Evolutionary conservation across 2,888 invertebrate genomes (phyloP).

Genomic region (Parnassius orleans): DNA sequence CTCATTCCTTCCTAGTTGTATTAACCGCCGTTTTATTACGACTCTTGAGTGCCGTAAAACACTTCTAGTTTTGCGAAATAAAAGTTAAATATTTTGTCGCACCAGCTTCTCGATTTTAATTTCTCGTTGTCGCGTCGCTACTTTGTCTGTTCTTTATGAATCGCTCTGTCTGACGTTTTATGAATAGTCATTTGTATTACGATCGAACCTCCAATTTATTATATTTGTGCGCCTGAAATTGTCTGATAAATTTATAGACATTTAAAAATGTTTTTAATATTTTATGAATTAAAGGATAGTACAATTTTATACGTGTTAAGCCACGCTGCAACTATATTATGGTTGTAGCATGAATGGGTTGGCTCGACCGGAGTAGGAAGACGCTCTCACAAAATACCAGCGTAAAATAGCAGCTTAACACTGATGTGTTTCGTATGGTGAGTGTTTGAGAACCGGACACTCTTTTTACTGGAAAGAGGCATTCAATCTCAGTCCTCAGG

Average conservation of each 20-base stretch:
- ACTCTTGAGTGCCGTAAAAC: conserved; percentile 26
- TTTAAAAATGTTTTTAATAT: conserved; percentile 31
- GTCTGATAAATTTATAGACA: conserved; percentile 44
- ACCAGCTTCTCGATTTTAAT: conserved; percentile 51
- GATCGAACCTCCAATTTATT: conserved; percentile 49
- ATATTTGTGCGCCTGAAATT: conserved; percentile 45
- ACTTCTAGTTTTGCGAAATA: conserved; percentile 60
- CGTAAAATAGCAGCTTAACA: too few species aligned
- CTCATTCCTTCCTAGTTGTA: conserved; percentile 3
- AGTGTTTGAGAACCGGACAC: too few species aligned
- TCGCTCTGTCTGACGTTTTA: conserved; percentile 51
- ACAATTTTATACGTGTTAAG: too few species aligned
- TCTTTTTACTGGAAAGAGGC: too few species aligned
- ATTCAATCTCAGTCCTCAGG: too few species aligned
- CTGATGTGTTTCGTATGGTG: too few species aligned
- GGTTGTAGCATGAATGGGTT: too few species aligned
- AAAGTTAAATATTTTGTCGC: conserved; percentile 55
- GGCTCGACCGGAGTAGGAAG: too few species aligned
- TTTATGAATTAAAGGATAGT: conserved; percentile 1
- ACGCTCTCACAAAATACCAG: too few species aligned
- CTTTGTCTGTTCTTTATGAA: conserved; percentile 64
- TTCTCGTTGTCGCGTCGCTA: conserved; percentile 47
- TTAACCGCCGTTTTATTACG: conserved; percentile 18
- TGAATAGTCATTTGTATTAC: conserved; percentile 54
- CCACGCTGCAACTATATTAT: too few species aligned